phyloP scores from a whole-genome alignment of 2,888 invertebrate species.

The Drosophila mayaguana region DNA sequence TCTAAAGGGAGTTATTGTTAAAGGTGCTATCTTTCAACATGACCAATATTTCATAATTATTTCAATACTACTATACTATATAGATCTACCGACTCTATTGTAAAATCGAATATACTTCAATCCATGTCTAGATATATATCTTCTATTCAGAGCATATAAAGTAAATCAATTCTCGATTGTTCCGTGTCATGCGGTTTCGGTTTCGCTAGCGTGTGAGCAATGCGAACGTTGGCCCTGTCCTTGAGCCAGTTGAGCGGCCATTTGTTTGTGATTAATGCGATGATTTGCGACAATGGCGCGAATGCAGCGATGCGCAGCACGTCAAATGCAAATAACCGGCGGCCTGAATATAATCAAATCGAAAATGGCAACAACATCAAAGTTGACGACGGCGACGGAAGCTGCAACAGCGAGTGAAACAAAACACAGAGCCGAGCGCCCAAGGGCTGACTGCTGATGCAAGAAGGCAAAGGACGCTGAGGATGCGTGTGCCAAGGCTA shows the following conservation, averaged over 20 bases:
- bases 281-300: slow-evolving; percentile 51
- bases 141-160: neutral
- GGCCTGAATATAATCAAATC: slow-evolving; percentile 72
- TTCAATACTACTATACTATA: too few relatives aligned
- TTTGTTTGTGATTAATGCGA: slow-evolving; percentile 74
- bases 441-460: slow-evolving; percentile 23
- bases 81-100: too few relatives aligned
- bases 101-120: too few relatives aligned
- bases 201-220: slow-evolving; percentile 34
- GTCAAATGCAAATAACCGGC: slow-evolving; percentile 77
- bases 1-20: too few relatives aligned
- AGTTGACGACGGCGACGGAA: slow-evolving; percentile 71
- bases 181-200: neutral
- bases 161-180: slow-evolving; percentile 11
- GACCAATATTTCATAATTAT: too few relatives aligned
- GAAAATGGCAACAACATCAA: slow-evolving; percentile 68
- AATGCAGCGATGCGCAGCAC: slow-evolving; percentile 68
- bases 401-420: slow-evolving; percentile 46
- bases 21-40: too few relatives aligned
- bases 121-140: too few relatives aligned
- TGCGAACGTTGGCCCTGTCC: slow-evolving; percentile 34
- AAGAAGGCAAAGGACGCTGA: neutral
- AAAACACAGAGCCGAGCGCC: slow-evolving; percentile 35
- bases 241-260: slow-evolving; percentile 54
- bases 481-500: slow-evolving; percentile 55